A percentile compares a stretch with the other conserved stretches of the same genome.
These are phyloP conservation scores for Ailurus styani DNA, from an alignment of 2,113 vertebrate genomes.

Conservation along the genomic window DNA sequence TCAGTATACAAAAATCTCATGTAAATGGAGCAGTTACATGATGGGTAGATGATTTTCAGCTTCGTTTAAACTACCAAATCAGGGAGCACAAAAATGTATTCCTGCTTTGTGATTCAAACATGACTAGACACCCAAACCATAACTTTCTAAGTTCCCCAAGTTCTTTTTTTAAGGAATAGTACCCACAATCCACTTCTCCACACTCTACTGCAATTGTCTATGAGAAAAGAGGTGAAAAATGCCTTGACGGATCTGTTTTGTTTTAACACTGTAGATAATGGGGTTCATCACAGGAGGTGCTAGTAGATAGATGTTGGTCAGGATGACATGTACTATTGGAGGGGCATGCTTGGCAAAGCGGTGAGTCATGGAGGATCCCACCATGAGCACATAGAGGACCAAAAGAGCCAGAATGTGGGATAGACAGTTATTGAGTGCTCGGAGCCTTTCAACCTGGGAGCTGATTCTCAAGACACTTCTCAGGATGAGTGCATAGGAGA, in stretches of 20 bases:
- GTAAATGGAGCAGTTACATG: background rate
- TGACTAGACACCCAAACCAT: background rate
- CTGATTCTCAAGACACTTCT: background rate
- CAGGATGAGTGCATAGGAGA: slow-evolving; percentile 33
- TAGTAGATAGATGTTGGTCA: background rate
- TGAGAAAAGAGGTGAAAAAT: background rate
- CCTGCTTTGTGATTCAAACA: background rate
- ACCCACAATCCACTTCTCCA: background rate
- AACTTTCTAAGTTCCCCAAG: background rate
- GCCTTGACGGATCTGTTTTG: background rate
- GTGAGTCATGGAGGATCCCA: slow-evolving; percentile 48
- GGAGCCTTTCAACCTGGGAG: background rate
- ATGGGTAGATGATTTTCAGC: background rate
- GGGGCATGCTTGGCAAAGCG: background rate
- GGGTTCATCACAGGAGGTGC: background rate
- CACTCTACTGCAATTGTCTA: background rate
- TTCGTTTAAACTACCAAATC: background rate
- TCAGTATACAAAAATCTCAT: background rate
- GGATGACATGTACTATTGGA: background rate
- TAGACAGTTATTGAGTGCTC: background rate
- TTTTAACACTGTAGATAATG: background rate
- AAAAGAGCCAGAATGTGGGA: slow-evolving; percentile 3
- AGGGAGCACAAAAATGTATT: background rate
- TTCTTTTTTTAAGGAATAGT: background rate
- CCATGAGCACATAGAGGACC: background rate